Evolutionary conservation across 1,140 invertebrate genomes (phyloP), one percentile per base, ranked within the genome.

Genomic region (Plectrocnemia conspersa): DNA sequence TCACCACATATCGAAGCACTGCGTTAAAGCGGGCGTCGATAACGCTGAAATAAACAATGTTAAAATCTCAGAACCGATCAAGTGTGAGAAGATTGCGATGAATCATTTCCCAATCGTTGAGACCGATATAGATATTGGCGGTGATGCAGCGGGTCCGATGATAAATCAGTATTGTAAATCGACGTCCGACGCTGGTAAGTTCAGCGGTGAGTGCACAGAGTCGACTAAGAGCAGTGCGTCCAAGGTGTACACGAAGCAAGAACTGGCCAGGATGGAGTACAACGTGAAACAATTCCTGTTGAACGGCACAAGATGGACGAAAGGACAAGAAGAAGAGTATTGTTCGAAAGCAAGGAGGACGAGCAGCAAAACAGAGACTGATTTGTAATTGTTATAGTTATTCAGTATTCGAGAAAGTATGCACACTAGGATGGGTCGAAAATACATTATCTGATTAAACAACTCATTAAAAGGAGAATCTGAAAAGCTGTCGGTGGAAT

Each of bases 281-380:
- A 80, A 80, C 66, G 79, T 80, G 2, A 79, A 79, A 65, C 77
- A 79, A 61, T 80, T 80, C 59, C 63, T 80, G 56, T 64, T 80
- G 45, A 80, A 79, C 52, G 78, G 79, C 13, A 76, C 78, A 11
- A 75, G 78, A 60, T 80, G 79, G 79, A 75, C 71, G 11, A 76
- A 73, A 60, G 61, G 65, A 7, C 7, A 41, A 4, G 46, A 63
- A 64, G 9, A 65, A 59, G 4, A 59, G 64, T 5, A 62, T 47
- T 6, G 64, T 59, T 4, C 65, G 67, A 35, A 72, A 67, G 56
- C 67, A 67, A 19, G 70, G 7, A 49, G 74, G 59, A 76, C 74
- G 58, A 74, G 72, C 59, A 76, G 74, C 64, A 75, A 76, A 65
- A 76, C 74, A 64, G 74, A 76, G 71, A 76, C 74, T 73, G 74